Evolutionary conservation across 2,888 invertebrate species (phyloP).

Genomic region (Spicauda simplicius): DNA sequence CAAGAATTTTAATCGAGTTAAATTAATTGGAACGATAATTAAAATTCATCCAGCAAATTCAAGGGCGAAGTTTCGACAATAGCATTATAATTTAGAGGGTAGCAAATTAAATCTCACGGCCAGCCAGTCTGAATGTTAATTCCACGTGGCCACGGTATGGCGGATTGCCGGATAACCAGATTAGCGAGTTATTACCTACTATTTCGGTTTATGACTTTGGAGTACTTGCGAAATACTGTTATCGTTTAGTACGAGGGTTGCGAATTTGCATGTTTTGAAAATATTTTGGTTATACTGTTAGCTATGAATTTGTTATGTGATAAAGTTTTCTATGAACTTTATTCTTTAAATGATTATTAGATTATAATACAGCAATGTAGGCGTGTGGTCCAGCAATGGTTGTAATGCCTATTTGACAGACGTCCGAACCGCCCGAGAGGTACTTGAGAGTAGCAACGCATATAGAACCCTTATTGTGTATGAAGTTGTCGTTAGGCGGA

Average conservation of each 20-base stretch:
- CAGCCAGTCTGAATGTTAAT: conserved; percentile 4
- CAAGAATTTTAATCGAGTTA: neutral
- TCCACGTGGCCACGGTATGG: neutral
- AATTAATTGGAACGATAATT: neutral
- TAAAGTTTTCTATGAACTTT: no score
- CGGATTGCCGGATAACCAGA: neutral
- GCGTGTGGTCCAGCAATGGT: no score
- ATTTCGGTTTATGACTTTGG: neutral
- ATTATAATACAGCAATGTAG: no score
- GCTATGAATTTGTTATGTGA: neutral
- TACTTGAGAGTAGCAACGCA: no score
- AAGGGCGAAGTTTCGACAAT: conserved; percentile 4
- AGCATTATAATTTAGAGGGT: conserved; percentile 4
- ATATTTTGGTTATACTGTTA: neutral
- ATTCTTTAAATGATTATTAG: no score
- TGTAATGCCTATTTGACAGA: no score
- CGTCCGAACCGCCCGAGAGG: no score
- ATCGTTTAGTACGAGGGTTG: neutral
- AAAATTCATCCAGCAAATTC: neutral
- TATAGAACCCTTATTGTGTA: no score
- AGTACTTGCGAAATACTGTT: conserved; percentile 3
- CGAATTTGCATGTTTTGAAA: conserved; percentile 2
- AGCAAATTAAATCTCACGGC: neutral
- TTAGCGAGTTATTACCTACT: conserved; percentile 1
- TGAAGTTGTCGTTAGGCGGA: no score